Conservation (phyloP, 2,113 vertebrate genomes). For the Machaerirhynchus nigripectus region DNA sequence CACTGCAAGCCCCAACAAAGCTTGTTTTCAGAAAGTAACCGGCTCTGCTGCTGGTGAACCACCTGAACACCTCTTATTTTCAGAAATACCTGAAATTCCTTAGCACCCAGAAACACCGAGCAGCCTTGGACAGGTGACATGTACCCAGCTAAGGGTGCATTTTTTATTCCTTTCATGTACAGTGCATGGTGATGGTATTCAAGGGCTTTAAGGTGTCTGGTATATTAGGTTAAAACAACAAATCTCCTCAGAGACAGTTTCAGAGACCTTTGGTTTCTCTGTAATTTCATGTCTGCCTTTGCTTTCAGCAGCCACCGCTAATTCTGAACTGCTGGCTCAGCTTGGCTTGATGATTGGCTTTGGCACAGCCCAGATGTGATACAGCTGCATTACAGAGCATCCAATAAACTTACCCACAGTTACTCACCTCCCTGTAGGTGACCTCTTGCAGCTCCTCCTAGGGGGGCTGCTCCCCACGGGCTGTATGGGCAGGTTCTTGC, state of each 20-base stretch:
- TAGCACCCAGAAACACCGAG: not conserved
- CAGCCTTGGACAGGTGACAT: not conserved
- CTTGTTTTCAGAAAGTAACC: not conserved
- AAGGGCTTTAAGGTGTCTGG: not conserved
- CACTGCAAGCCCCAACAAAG: not conserved
- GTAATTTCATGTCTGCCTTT: not conserved
- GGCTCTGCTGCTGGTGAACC: not conserved
- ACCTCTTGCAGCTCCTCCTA: not conserved
- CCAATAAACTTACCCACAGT: not conserved
- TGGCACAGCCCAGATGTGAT: not conserved
- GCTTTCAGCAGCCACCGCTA: not conserved
- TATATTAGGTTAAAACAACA: not conserved
- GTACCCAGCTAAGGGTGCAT: not conserved
- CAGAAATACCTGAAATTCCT: not conserved
- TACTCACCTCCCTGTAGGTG: not conserved
- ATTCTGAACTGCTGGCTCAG: not conserved
- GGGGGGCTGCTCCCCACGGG: rapidly evolving
- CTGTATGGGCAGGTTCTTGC: not conserved
- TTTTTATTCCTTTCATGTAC: not conserved
- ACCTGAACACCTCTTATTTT: not conserved
- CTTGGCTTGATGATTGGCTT: not conserved
- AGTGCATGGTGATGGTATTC: not conserved
- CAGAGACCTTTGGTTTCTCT: not conserved
- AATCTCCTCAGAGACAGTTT: not conserved
- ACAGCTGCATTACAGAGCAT: not conserved